These are phyloP conservation scores for Edolisoma coerulescens DNA, from an alignment of 2,113 vertebrate genomes.

Conservation along the genomic window DNA sequence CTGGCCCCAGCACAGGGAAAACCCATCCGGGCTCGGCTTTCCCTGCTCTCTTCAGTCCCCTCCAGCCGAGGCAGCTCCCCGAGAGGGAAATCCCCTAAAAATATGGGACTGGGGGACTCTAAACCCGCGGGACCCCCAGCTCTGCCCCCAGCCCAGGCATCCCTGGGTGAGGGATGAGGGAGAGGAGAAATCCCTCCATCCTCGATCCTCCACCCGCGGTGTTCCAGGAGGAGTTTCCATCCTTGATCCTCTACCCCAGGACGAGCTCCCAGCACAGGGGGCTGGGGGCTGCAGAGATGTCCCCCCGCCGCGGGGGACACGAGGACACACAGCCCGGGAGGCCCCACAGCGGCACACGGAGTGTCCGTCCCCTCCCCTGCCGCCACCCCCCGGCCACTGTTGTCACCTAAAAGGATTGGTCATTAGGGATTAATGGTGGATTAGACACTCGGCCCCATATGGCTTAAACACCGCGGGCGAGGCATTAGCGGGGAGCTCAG, in stretches of 20 bases:
- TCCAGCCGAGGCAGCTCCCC: neutral
- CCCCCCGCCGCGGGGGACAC: rapidly evolving
- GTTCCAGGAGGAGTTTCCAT: neutral
- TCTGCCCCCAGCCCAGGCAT: neutral
- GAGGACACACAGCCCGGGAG: neutral
- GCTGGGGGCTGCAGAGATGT: neutral
- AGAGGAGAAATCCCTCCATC: neutral
- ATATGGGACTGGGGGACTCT: rapidly evolving
- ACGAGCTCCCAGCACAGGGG: rapidly evolving
- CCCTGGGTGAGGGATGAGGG: neutral
- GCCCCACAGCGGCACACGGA: rapidly evolving
- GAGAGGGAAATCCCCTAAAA: neutral
- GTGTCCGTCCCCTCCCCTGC: neutral
- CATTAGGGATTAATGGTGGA: neutral
- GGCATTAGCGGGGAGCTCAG: rapidly evolving
- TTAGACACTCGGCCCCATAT: neutral
- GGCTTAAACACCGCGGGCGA: neutral
- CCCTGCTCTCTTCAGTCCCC: neutral
- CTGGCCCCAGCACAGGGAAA: neutral
- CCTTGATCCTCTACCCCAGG: neutral
- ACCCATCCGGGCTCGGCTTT: neutral
- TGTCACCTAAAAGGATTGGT: neutral
- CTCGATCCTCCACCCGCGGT: rapidly evolving
- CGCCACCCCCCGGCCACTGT: neutral
- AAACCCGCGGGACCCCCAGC: neutral